Evolutionary conservation across 2,113 vertebrate species (phyloP), one percentile per base, ranked within the genome.

Genomic region (Reinhardtius hippoglossoides): DNA sequence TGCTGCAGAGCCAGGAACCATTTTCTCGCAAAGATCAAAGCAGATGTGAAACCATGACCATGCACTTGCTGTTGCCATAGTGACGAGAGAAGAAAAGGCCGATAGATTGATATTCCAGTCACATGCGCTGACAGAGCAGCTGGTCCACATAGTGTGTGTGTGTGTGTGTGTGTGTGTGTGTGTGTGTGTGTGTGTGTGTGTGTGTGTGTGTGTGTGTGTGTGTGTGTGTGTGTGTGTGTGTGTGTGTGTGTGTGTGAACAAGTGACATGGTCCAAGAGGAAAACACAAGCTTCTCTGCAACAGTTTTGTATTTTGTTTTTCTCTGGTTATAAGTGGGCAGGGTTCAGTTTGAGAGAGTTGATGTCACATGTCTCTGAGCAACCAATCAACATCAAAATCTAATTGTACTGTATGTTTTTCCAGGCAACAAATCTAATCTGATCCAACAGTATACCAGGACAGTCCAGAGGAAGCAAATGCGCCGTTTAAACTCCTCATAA

Each of bases 11-110:
- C 27, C 40, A 35, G 60, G 58, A 80, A 87, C 75, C 87, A 79
- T 89, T 87, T 87, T 74, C 52, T 74, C 76, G 76, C 81, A 27
- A 71, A 70, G 68, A 85, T 84, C 74, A 26, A 50, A 83, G 80
- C 82, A 84, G 78, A 77, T 70, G 15, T 70, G 31, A 88, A 90
- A 93, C 74, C 83, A 91, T 93, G 91, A 93, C 87, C 52, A 23
- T 71, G 89, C 90, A 90, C 73, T 90, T 88, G 71, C 84, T 91
- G 92, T 93, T 93, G 89, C 91, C 76, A 88, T 91, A 77, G 91
- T 9, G 55, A 93, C 60, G 27, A 67, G 71, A 84, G 69, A 82
- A 62, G 84, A 82, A 83, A 90, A 88, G 54, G 66, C 83, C 72
- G 75, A 66, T 63, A 63, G 88, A 91, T 91, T 91, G 71, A 91